phyloP scores from a whole-genome alignment of 2,888 invertebrate species.

The Meiosimyza platycephala region DNA sequence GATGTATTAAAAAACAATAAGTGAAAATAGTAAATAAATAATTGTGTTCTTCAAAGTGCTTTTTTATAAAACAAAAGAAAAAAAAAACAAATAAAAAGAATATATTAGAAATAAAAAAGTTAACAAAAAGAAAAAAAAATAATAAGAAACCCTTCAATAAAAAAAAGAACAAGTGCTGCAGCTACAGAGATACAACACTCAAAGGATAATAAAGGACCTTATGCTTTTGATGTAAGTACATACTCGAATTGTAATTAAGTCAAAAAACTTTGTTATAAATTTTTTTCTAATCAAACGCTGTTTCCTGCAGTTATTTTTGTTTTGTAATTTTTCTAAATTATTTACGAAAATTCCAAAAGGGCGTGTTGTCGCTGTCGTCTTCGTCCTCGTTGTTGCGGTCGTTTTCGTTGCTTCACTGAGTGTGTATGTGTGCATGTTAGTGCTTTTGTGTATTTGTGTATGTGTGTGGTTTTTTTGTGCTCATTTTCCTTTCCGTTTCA shows the following conservation, averaged over 20 bases:
- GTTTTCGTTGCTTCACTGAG: slow-evolving; percentile 22
- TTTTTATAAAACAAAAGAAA: slow-evolving; percentile 16
- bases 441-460: not conserved
- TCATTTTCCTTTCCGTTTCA: not conserved
- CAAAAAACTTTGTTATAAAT: too few relatives aligned
- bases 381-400: slow-evolving; percentile 38
- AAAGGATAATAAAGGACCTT: not conserved
- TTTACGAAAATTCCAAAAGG: slow-evolving; percentile 40
- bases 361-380: slow-evolving; percentile 39
- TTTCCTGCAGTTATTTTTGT: too few relatives aligned
- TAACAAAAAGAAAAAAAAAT: slow-evolving; percentile 18
- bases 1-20: not conserved
- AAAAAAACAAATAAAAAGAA: slow-evolving; percentile 11
- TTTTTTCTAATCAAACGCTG: too few relatives aligned
- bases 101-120: slow-evolving; percentile 13
- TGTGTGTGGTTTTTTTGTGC: not conserved
- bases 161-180: slow-evolving; percentile 17
- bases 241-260: not conserved
- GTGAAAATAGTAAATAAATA: not conserved
- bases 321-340: slow-evolving; percentile 2
- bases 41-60: slow-evolving; percentile 27
- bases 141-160: slow-evolving; percentile 28
- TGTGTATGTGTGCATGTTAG: slow-evolving; percentile 6
- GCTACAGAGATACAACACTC: not conserved
- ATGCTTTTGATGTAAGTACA: slow-evolving; percentile 26